Percentiles rank a stretch among this genome's conserved stretches.
phyloP scores from a whole-genome alignment of 2,113 vertebrate genomes.

The Peromyscus polionotus region DNA sequence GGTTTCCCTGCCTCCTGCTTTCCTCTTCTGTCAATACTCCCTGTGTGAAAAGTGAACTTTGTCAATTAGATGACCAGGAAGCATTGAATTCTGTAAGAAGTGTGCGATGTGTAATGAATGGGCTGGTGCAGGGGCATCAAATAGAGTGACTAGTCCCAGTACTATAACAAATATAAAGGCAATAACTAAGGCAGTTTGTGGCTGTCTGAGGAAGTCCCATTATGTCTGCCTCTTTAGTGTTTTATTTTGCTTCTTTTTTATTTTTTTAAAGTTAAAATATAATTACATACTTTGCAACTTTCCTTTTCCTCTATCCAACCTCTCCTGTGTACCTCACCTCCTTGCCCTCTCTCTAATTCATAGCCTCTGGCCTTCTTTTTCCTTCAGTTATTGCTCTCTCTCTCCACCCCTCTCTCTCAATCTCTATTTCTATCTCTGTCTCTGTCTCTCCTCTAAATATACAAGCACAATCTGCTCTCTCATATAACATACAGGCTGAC shows the following conservation, averaged over 20 bases:
- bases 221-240: not conserved
- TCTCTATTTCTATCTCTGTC: not conserved
- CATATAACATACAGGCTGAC: not conserved
- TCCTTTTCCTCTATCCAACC: not conserved
- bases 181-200: not conserved
- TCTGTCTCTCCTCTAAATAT: not conserved
- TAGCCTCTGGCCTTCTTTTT: not conserved
- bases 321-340: not conserved
- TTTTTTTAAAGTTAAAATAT: not conserved
- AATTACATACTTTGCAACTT: not conserved
- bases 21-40: rapidly evolving
- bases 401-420: not conserved
- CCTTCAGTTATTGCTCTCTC: not conserved
- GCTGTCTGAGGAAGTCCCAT: not conserved
- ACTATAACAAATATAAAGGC: not conserved
- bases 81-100: rapidly evolving
- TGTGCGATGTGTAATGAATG: not conserved
- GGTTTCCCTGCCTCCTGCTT: not conserved
- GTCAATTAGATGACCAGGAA: not conserved
- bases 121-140: not conserved
- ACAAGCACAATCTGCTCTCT: not conserved
- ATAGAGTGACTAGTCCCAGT: not conserved
- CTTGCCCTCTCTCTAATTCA: not conserved
- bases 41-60: not conserved
- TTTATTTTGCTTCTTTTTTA: not conserved